Evolutionary conservation across 2,797 vertebrate species (phyloP).

Genomic region (Cirrhinus molitorella): DNA sequence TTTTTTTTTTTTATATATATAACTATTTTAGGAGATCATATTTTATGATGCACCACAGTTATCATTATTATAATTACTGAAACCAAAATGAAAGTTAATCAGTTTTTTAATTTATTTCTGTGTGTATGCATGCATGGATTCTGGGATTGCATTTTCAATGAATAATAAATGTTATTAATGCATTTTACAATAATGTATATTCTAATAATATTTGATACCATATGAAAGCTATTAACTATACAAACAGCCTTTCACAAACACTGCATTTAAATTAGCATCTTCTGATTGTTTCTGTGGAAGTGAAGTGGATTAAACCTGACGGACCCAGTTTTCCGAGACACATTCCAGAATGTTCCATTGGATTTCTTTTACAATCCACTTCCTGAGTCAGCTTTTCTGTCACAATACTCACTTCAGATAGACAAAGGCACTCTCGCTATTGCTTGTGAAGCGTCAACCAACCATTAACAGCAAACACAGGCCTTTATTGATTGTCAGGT

Average conservation of each 20-base stretch:
- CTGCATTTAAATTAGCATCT: conserved; percentile 58
- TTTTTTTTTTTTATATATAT: no score
- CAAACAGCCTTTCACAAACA: background rate
- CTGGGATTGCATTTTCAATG: no score
- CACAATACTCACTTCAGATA: conserved; percentile 65
- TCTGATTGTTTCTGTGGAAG: conserved; percentile 68
- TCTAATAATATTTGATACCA: no score
- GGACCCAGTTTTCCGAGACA: conserved; percentile 69
- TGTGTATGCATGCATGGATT: no score
- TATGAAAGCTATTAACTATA: background rate
- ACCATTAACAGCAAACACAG: conserved; percentile 66
- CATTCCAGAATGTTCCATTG: conserved; percentile 60
- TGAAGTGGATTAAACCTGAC: conserved; percentile 67
- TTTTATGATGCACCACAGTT: no score
- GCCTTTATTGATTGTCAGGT: conserved; percentile 71
- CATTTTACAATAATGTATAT: no score
- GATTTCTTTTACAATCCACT: conserved; percentile 66
- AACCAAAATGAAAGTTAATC: no score
- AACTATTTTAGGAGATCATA: no score
- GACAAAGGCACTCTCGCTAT: conserved; percentile 63
- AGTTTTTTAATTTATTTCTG: no score
- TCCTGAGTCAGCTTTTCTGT: conserved; percentile 73
- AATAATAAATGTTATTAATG: no score
- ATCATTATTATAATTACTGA: no score
- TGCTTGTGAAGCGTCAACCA: conserved; percentile 58